These are phyloP conservation scores for Aphis craccivora DNA, from an alignment of 1,140 invertebrate species.

Conservation along the genomic window DNA sequence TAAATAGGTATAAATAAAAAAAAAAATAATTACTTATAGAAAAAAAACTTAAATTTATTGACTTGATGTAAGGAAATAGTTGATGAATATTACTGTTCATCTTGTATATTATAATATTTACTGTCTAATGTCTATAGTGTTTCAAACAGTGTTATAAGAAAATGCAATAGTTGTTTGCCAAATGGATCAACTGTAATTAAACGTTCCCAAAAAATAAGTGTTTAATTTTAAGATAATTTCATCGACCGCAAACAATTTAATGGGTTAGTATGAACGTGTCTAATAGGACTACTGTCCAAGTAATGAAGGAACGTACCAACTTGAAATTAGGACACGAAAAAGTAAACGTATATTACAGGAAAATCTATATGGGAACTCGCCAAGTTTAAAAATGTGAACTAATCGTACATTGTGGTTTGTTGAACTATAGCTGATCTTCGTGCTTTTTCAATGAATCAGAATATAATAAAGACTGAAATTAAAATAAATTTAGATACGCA, in stretches of 20 bases:
- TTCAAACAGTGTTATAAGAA: neutral
- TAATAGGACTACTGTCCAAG: neutral
- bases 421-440: neutral
- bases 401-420: neutral
- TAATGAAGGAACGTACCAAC: neutral
- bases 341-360: neutral
- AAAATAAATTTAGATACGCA: neutral
- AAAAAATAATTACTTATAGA: neutral
- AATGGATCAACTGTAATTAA: neutral
- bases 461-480: neutral
- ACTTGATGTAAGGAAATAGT: neutral
- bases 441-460: neutral
- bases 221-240: neutral
- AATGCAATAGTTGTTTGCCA: neutral
- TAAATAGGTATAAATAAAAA: neutral
- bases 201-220: neutral
- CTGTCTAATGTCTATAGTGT: neutral
- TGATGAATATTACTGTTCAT: neutral
- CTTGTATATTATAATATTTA: too few species aligned
- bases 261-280: neutral
- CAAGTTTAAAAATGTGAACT: slow-evolving; percentile 3
- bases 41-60: neutral
- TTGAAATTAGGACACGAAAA: neutral
- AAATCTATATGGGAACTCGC: slow-evolving; percentile 11
- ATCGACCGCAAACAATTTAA: neutral